Percentiles rank a stretch among this genome's conserved stretches.
Evolutionary conservation across 2,888 invertebrate species (phyloP).

Genomic region (Chloroclysta siterata): DNA sequence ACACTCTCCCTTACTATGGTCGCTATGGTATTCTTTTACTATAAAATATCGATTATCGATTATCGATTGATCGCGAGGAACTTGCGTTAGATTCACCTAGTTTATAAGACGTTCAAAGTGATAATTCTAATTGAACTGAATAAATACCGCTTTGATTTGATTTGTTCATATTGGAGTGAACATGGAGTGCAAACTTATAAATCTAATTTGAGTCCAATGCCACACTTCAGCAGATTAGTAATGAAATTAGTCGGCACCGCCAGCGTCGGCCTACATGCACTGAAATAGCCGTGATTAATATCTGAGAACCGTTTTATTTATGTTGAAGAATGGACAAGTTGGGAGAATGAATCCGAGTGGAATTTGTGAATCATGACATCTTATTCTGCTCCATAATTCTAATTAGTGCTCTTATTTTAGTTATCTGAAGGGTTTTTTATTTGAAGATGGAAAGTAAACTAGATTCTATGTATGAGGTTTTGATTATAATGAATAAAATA

Average conservation of each 20-base stretch:
- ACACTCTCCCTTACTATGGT: background rate
- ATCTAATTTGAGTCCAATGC: slow-evolving; percentile 15
- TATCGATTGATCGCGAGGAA: too few species aligned
- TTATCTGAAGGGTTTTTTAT: background rate
- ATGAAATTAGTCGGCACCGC: slow-evolving; percentile 42
- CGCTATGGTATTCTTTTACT: background rate
- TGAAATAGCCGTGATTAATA: slow-evolving; percentile 39
- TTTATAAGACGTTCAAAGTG: too few species aligned
- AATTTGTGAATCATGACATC: slow-evolving; percentile 45
- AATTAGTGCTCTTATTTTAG: background rate
- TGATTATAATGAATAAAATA: too few species aligned
- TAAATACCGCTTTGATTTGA: too few species aligned
- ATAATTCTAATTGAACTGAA: too few species aligned
- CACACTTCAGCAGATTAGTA: slow-evolving; percentile 40
- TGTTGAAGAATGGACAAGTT: slow-evolving; percentile 29
- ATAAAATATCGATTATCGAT: too few species aligned
- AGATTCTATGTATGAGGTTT: too few species aligned
- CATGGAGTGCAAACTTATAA: slow-evolving; percentile 2
- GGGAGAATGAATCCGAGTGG: slow-evolving; percentile 18
- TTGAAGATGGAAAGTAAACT: too few species aligned
- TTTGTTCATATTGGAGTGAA: too few species aligned
- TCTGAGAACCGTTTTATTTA: slow-evolving; percentile 28
- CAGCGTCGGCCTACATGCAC: slow-evolving; percentile 35
- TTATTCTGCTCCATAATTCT: slow-evolving; percentile 36
- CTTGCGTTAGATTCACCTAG: too few species aligned